Evolutionary conservation across 1,140 invertebrate species (phyloP).

Genomic region (Oreohelix idahoensis): DNA sequence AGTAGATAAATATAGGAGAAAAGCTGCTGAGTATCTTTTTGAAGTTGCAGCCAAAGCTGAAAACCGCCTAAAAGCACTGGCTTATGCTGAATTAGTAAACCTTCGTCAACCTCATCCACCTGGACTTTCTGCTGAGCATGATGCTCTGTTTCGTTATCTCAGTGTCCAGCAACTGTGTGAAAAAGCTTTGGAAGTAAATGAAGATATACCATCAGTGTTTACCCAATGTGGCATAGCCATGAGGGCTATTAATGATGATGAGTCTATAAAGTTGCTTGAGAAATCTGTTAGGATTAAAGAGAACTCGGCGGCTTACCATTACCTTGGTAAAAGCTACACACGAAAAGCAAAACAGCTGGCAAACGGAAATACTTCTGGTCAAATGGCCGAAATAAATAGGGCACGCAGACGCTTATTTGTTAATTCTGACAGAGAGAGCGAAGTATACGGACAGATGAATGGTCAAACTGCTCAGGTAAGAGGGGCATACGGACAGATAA

Average conservation of each 20-base stretch:
- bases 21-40: background rate
- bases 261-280: background rate
- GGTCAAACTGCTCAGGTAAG: too few relatives aligned
- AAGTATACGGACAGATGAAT: too few relatives aligned
- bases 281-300: background rate
- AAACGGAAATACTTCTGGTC: too few relatives aligned
- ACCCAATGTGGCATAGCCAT: background rate
- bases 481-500: too few relatives aligned
- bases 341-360: too few relatives aligned
- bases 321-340: background rate
- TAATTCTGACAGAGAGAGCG: too few relatives aligned
- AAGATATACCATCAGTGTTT: background rate
- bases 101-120: background rate
- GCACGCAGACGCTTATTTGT: too few relatives aligned
- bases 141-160: background rate
- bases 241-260: background rate
- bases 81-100: background rate
- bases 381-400: too few relatives aligned
- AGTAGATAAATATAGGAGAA: background rate
- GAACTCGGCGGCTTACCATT: background rate
- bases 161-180: background rate
- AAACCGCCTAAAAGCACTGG: background rate
- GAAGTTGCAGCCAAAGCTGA: background rate
- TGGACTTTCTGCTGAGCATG: background rate
- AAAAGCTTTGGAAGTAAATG: background rate